Evolutionary conservation across 2,888 invertebrate species (phyloP), one percentile per base, ranked within the genome.

Genomic region (Malthinus seriepunctatus): DNA sequence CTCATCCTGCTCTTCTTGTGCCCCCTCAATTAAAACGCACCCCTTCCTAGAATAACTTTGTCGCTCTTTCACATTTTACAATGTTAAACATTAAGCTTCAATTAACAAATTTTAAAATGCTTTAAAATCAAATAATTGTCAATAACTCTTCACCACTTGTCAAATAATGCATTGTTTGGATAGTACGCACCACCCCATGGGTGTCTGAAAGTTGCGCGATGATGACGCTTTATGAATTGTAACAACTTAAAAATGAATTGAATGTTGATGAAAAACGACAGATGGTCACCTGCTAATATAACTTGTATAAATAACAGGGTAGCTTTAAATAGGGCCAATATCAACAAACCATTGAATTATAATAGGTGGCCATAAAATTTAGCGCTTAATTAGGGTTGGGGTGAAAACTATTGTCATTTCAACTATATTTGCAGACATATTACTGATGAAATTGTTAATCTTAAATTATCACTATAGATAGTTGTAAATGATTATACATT

Each of bases 321-420:
- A 45, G 39, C 45, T 56, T 49, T 61, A 61, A 61, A 61, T 61
- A 61, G 63, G 59, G 55, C 63, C 63, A 67, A 69, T 67, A 67
- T 69, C 67, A 69, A 69, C 69, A 69, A 69, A 65, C 67, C 69
- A 67, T 64, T 68, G 68, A 68, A 66, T 67, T 65, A 68, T 64
- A 66, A 66, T 64, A 60, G 51, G 62, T 57, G 60, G 65, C 59
- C 64, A 64, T 67, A 68, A 68, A 68, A 65, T 68, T 68, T 65
- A 63, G 60, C 65, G 63, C 56, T 54, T 62, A 62, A 61, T 62
- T 63, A 60, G 61, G 56, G 59, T 44, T 53, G 55, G 62, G 63
- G 60, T 56, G 60, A 54, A 23, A 48, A 56, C 63, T 63, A 56
- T 65, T 63, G 65, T 65, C 63, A 63, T 56, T 63, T 60, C 51